Conservation (phyloP, 2,888 invertebrate species). For the Chrysolina americana region DNA sequence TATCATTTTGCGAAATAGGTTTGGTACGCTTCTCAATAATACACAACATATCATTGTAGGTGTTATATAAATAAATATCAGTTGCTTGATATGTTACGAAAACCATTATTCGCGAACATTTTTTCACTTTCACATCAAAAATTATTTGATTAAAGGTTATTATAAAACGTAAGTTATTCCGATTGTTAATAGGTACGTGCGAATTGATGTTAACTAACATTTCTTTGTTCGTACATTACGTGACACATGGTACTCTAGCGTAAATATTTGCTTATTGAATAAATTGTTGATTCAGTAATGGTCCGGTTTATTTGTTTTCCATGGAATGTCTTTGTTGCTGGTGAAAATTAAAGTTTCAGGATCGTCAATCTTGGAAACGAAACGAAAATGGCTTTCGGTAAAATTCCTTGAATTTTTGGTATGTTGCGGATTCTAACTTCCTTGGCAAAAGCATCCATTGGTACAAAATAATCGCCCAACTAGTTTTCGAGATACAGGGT, state of each 20-base stretch:
- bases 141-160: background rate
- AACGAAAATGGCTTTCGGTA: too few species aligned
- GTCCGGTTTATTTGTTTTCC: background rate
- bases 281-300: background rate
- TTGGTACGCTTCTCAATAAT: background rate
- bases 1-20: too few species aligned
- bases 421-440: too few species aligned
- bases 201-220: background rate
- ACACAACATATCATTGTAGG: background rate
- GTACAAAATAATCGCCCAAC: too few species aligned
- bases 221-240: background rate
- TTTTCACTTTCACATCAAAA: background rate
- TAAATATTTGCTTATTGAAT: constrained; percentile 8
- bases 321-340: too few species aligned
- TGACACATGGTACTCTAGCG: background rate
- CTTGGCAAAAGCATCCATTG: too few species aligned
- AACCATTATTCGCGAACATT: constrained; percentile 9
- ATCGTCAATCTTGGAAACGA: too few species aligned
- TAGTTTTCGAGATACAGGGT: too few species aligned
- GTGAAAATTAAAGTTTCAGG: too few species aligned
- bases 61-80: constrained; percentile 8
- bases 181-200: background rate
- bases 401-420: too few species aligned
- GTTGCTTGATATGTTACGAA: background rate
- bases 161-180: background rate